Conservation (phyloP, 1,140 invertebrate species). For the Thalassaphorura encarpata region DNA sequence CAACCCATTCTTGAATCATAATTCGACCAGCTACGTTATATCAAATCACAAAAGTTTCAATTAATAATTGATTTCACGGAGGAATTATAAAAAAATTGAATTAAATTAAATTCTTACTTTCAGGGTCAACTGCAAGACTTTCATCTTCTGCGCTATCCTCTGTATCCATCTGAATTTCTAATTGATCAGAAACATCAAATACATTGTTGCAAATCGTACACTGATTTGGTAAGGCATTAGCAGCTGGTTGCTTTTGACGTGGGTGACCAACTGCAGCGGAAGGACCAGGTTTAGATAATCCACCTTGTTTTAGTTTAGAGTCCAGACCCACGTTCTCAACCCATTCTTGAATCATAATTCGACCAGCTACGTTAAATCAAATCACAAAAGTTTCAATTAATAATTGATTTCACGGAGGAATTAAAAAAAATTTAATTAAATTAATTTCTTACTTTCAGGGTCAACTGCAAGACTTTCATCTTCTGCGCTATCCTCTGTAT, state of each 20-base stretch:
- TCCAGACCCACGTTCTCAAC: conserved; percentile 19
- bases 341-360: conserved; percentile 21
- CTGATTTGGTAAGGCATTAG: not conserved
- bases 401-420: not conserved
- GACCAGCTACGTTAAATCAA: conserved; percentile 8
- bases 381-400: not conserved
- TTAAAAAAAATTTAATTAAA: not conserved
- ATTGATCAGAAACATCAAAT: too few relatives aligned
- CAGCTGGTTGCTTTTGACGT: too few relatives aligned
- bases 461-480: conserved; percentile 1
- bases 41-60: too few relatives aligned
- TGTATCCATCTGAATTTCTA: conserved; percentile 1
- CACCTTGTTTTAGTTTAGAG: not conserved
- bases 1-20: conserved; percentile 23
- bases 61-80: not conserved
- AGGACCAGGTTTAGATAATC: not conserved
- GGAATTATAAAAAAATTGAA: not conserved
- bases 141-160: conserved; percentile 5
- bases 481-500: conserved; percentile 1
- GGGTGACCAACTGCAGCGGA: too few relatives aligned
- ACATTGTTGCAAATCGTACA: conserved; percentile 20
- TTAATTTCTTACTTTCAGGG: conserved; percentile 3
- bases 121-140: not conserved
- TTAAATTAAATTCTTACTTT: not conserved
- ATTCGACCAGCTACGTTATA: conserved; percentile 7